A percentile compares a stretch with the other conserved stretches of the same genome.
Evolutionary conservation across 2,113 vertebrate genomes (phyloP).

Genomic region (Gambusia affinis): DNA sequence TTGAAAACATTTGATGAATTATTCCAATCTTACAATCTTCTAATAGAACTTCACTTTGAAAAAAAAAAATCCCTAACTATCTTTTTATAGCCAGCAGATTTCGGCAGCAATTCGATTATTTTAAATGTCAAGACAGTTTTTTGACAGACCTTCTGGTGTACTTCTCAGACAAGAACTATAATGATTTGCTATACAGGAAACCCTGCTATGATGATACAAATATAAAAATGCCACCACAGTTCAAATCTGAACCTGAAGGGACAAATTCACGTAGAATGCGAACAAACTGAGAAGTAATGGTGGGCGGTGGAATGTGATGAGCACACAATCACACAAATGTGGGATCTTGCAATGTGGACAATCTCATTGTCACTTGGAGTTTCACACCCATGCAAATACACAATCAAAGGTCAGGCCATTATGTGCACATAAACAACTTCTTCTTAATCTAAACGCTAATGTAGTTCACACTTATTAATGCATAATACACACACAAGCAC

Average conservation of each 20-base stretch:
- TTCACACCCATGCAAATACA: slow-evolving; percentile 11
- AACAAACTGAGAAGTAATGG: slow-evolving; percentile 2
- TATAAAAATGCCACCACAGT: neutral
- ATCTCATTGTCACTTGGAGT: slow-evolving; percentile 13
- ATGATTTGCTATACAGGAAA: neutral
- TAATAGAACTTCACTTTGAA: too few species aligned
- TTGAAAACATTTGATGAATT: too few species aligned
- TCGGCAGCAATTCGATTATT: too few species aligned
- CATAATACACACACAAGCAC: slow-evolving; percentile 30
- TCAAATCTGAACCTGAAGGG: slow-evolving; percentile 11
- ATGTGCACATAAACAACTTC: slow-evolving; percentile 35
- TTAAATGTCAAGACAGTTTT: too few species aligned
- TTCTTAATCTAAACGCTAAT: slow-evolving; percentile 11
- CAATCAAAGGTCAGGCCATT: slow-evolving; percentile 24
- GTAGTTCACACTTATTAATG: slow-evolving; percentile 17
- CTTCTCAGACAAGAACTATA: too few species aligned
- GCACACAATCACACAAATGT: slow-evolving; percentile 11
- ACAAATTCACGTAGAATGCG: slow-evolving; percentile 13
- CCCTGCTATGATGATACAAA: neutral
- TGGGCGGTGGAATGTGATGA: slow-evolving; percentile 2
- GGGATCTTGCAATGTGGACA: neutral
- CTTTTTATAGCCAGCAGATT: too few species aligned
- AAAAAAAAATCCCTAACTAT: too few species aligned
- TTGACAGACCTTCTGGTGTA: too few species aligned
- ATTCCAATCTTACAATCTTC: too few species aligned